These are phyloP conservation scores for Antedon mediterranea DNA, from an alignment of 53 echinoderm and acorn worm genomes.

Conservation along the genomic window DNA sequence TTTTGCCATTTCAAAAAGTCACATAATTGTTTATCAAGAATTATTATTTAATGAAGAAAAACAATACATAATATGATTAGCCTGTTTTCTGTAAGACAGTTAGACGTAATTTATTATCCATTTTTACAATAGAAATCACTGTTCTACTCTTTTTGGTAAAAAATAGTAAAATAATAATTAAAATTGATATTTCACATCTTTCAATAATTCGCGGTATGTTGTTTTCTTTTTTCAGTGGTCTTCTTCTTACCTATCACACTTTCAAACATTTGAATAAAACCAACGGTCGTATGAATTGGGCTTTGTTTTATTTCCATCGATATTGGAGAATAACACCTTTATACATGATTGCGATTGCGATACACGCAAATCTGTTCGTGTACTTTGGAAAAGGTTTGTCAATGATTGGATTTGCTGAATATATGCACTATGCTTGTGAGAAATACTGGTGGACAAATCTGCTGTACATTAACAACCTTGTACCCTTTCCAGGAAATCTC, in stretches of 20 bases:
- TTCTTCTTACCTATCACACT: conserved; percentile 23
- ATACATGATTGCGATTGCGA: conserved; percentile 15
- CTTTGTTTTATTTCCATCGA: conserved; percentile 34
- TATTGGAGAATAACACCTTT: conserved; percentile 28
- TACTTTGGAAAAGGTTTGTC: conserved; percentile 24
- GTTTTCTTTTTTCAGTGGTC: conserved; percentile 23
- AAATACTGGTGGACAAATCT: conserved; percentile 91
- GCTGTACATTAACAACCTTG: conserved; percentile 83
- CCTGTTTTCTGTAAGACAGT: too few species aligned
- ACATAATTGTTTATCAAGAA: too few species aligned
- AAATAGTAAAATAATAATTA: too few species aligned
- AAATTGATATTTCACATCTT: too few species aligned
- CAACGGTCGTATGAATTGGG: conserved; percentile 27
- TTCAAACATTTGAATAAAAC: conserved; percentile 22
- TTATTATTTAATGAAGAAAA: too few species aligned
- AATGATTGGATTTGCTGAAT: not conserved
- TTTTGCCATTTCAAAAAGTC: too few species aligned
- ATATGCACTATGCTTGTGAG: conserved; percentile 12
- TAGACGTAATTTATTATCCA: too few species aligned
- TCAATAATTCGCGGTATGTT: not conserved
- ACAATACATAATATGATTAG: too few species aligned
- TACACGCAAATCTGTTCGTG: conserved; percentile 12
- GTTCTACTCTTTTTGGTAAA: too few species aligned
- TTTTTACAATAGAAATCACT: too few species aligned
- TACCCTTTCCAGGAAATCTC: conserved; percentile 12